Percentiles rank a stretch among this genome's conserved stretches.
Conservation (phyloP, 2,797 vertebrate species). For the Streptopelia turtur region DNA sequence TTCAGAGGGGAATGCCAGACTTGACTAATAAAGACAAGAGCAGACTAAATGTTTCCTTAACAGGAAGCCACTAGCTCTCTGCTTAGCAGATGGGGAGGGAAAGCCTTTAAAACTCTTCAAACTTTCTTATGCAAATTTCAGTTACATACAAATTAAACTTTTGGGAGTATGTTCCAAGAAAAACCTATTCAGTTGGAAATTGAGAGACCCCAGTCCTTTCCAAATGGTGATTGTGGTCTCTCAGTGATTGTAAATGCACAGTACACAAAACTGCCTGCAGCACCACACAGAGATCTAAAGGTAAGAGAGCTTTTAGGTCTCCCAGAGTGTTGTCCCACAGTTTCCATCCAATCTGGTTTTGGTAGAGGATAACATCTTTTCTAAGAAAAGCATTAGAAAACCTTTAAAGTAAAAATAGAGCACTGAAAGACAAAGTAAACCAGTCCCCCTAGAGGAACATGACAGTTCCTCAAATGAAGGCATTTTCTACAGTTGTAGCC, state of each 20-base stretch:
- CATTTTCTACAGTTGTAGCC: background rate
- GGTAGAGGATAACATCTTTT: background rate
- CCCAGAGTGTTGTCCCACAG: background rate
- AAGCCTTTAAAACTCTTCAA: conserved; percentile 26
- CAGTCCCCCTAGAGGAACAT: background rate
- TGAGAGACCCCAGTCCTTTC: background rate
- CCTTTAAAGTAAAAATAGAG: background rate
- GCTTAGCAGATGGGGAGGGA: conserved; percentile 49
- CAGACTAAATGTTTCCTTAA: conserved; percentile 73
- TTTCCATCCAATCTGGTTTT: background rate
- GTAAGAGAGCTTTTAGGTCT: background rate
- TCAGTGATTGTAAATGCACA: background rate
- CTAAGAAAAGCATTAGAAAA: conserved; percentile 1
- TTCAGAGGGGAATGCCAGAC: conserved; percentile 65
- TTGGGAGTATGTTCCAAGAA: background rate
- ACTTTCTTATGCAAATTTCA: conserved; percentile 57
- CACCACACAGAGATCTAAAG: background rate
- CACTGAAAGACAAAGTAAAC: background rate
- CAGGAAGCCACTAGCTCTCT: conserved; percentile 72
- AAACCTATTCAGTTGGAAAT: conserved; percentile 8
- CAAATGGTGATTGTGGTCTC: background rate
- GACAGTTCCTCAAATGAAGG: background rate
- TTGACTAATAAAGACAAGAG: conserved; percentile 72
- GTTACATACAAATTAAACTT: background rate
- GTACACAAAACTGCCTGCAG: background rate